Evolutionary conservation across 1,140 invertebrate species (phyloP).

Genomic region (Trichonephila inaurata): DNA sequence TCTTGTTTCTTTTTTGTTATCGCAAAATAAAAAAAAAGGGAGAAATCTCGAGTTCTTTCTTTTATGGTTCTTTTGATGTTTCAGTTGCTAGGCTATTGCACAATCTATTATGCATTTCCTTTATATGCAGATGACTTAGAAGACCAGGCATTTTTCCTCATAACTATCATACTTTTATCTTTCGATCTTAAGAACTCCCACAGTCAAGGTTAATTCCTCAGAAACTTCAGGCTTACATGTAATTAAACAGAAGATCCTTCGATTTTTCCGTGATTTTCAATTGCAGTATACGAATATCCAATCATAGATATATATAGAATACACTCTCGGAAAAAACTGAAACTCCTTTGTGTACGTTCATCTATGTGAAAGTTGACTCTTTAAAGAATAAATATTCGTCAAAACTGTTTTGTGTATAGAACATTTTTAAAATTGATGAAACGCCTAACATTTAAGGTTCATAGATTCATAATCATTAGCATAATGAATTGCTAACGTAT

Average conservation of each 20-base stretch:
- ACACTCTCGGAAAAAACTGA: not conserved
- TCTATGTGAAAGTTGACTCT: too few relatives aligned
- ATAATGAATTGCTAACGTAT: too few relatives aligned
- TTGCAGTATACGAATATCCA: not conserved
- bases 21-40: too few relatives aligned
- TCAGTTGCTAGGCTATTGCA: not conserved
- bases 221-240: not conserved
- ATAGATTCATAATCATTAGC: too few relatives aligned
- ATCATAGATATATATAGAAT: slow-evolving; percentile 21
- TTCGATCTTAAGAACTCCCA: slow-evolving; percentile 3
- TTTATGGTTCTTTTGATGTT: not conserved
- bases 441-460: too few relatives aligned
- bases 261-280: not conserved
- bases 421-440: not conserved
- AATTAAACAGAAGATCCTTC: slow-evolving; percentile 12
- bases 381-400: not conserved
- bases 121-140: not conserved
- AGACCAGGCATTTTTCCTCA: not conserved
- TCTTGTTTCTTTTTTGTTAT: too few relatives aligned
- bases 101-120: not conserved
- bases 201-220: slow-evolving; percentile 18
- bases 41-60: not conserved
- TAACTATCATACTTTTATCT: not conserved
- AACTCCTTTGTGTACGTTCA: too few relatives aligned
- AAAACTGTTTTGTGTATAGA: not conserved